Conservation (phyloP, 2,888 invertebrate genomes). For the Chydorus sphaericus region DNA sequence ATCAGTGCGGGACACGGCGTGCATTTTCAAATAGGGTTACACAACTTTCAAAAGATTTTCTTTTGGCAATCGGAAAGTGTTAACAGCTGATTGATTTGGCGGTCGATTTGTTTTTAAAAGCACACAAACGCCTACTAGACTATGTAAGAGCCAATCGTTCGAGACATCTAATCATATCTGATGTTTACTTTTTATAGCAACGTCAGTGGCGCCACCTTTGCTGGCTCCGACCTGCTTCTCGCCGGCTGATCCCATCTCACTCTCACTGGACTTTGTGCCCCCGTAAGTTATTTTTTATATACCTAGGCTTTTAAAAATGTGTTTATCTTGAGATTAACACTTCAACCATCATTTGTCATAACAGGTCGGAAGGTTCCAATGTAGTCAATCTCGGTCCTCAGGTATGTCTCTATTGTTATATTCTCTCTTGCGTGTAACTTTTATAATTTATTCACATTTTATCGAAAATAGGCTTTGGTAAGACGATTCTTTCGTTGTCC, state of each 20-base stretch:
- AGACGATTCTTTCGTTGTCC: slow-evolving; percentile 75
- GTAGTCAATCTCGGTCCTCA: too few relatives aligned
- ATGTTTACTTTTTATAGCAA: neutral
- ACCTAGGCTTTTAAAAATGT: neutral
- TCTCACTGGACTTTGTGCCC: slow-evolving; percentile 10
- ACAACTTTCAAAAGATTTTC: too few relatives aligned
- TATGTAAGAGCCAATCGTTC: too few relatives aligned
- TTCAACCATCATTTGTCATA: neutral
- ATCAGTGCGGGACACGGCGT: neutral
- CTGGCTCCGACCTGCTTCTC: neutral
- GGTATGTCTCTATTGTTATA: neutral
- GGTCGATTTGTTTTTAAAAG: too few relatives aligned
- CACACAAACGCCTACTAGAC: too few relatives aligned
- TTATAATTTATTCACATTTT: neutral
- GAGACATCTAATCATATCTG: neutral
- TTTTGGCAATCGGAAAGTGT: too few relatives aligned
- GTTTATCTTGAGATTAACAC: neutral
- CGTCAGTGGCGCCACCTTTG: slow-evolving; percentile 10
- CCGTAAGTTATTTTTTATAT: neutral
- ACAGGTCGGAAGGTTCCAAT: neutral
- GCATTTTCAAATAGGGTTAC: neutral
- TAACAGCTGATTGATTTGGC: too few relatives aligned
- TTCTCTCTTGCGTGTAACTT: neutral
- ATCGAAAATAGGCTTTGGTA: slow-evolving; percentile 19
- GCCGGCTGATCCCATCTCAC: slow-evolving; percentile 11